These are phyloP conservation scores for Danaus plexippus DNA, from an alignment of 1,140 invertebrate species.

Conservation along the genomic window DNA sequence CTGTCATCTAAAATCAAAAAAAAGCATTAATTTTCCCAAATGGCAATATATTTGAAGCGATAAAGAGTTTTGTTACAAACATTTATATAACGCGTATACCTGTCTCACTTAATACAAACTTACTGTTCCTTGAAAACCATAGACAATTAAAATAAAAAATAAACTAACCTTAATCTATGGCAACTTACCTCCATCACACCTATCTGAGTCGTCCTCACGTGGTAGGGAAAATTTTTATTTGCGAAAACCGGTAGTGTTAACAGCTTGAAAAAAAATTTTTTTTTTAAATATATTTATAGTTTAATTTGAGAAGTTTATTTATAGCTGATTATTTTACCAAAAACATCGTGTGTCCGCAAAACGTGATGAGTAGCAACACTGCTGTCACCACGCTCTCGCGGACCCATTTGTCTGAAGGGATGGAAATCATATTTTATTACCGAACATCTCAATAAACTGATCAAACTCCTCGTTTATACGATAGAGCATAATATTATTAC, in stretches of 20 bases:
- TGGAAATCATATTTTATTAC: conserved; percentile 49
- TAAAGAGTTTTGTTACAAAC: too few relatives aligned
- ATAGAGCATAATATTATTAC: not conserved
- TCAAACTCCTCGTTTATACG: not conserved
- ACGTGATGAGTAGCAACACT: conserved; percentile 82
- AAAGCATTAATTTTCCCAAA: too few relatives aligned
- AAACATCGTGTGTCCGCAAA: conserved; percentile 86
- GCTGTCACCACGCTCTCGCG: conserved; percentile 89
- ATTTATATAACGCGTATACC: too few relatives aligned
- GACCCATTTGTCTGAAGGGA: conserved; percentile 91
- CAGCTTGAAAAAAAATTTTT: conserved; percentile 71
- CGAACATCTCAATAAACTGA: too few relatives aligned
- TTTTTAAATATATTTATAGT: not conserved
- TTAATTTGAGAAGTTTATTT: conserved; percentile 2
- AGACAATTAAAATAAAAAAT: too few relatives aligned
- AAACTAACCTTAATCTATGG: too few relatives aligned
- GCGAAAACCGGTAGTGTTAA: conserved; percentile 85
- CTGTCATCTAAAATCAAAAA: too few relatives aligned
- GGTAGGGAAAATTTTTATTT: conserved; percentile 90
- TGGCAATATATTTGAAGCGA: too few relatives aligned
- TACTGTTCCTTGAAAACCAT: too few relatives aligned
- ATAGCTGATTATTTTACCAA: conserved; percentile 65
- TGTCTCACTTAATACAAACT: too few relatives aligned
- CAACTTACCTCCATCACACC: conserved; percentile 74
- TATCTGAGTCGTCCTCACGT: conserved; percentile 87